phyloP scores from a whole-genome alignment of 2,888 invertebrate genomes.

The Strigamia transsilvanica region DNA sequence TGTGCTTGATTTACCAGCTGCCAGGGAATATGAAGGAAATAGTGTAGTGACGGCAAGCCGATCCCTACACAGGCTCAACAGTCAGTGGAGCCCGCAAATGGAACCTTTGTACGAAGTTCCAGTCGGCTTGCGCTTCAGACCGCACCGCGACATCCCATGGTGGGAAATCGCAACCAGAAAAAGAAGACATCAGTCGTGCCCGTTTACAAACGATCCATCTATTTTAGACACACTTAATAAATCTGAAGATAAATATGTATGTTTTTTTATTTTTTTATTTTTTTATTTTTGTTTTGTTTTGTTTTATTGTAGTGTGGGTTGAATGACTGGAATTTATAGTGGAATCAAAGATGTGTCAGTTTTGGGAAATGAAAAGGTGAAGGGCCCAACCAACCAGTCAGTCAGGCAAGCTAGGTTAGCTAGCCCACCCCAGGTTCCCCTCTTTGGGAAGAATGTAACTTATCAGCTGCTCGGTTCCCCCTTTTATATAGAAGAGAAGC shows the following conservation, averaged over 20 bases:
- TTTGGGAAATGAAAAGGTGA: constrained; percentile 11
- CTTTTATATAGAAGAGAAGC: constrained; percentile 19
- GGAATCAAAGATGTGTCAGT: constrained; percentile 1
- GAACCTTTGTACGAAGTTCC: constrained; percentile 65
- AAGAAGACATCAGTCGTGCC: constrained; percentile 79
- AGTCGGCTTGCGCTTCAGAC: constrained; percentile 57
- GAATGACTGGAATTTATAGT: neutral
- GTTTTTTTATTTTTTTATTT: neutral
- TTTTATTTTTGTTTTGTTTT: neutral
- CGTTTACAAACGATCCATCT: constrained; percentile 72
- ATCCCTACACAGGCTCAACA: constrained; percentile 56
- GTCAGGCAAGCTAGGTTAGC: neutral
- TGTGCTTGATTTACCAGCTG: constrained; percentile 32
- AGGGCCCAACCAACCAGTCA: constrained; percentile 13
- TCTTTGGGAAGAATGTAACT: constrained; percentile 34
- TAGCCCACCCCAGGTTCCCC: constrained; percentile 33
- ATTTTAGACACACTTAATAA: constrained; percentile 28
- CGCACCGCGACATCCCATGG: constrained; percentile 81
- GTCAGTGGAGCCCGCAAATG: constrained; percentile 59
- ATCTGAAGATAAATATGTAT: constrained; percentile 29
- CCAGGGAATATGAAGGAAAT: constrained; percentile 49
- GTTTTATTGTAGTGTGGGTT: neutral
- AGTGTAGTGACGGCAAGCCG: constrained; percentile 54
- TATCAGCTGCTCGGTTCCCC: constrained; percentile 46
- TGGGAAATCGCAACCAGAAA: constrained; percentile 85